Conservation (phyloP, 2,113 vertebrate genomes). For the Monarcha castaneiventris region DNA sequence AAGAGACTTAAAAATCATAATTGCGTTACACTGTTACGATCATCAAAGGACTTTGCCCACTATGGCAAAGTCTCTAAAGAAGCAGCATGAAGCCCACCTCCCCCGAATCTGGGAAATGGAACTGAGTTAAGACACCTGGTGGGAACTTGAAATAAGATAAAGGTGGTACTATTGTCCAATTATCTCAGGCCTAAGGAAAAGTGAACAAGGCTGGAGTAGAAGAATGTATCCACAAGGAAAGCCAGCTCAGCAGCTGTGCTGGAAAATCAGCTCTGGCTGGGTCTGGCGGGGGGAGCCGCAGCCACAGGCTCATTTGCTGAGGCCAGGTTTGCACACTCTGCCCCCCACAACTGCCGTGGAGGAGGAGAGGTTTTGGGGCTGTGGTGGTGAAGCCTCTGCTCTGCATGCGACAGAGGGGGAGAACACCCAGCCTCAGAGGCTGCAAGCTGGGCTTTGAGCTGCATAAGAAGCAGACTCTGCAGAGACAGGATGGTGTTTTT, state of each 20-base stretch:
- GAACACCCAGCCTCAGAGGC: background rate
- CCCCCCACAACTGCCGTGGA: accelerated
- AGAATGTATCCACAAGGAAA: background rate
- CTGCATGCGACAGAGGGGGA: background rate
- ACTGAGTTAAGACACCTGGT: background rate
- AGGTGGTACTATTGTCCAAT: background rate
- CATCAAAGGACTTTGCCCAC: background rate
- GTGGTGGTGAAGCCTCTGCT: background rate
- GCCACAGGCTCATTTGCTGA: background rate
- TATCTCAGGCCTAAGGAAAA: background rate
- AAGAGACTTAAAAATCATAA: background rate
- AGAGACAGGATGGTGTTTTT: background rate
- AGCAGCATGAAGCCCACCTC: background rate
- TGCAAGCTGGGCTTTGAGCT: background rate
- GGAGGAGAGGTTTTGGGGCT: background rate
- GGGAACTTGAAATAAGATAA: background rate
- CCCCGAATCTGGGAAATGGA: background rate
- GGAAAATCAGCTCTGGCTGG: background rate
- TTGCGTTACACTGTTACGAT: background rate
- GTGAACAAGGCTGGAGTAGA: background rate
- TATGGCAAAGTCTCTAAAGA: background rate
- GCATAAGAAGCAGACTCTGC: background rate
- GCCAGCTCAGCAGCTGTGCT: background rate
- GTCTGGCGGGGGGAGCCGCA: accelerated
- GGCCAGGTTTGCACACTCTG: background rate